Evolutionary conservation across 2,888 invertebrate genomes (phyloP), one percentile per base, ranked within the genome.

Genomic region (Teleogryllus oceanicus): DNA sequence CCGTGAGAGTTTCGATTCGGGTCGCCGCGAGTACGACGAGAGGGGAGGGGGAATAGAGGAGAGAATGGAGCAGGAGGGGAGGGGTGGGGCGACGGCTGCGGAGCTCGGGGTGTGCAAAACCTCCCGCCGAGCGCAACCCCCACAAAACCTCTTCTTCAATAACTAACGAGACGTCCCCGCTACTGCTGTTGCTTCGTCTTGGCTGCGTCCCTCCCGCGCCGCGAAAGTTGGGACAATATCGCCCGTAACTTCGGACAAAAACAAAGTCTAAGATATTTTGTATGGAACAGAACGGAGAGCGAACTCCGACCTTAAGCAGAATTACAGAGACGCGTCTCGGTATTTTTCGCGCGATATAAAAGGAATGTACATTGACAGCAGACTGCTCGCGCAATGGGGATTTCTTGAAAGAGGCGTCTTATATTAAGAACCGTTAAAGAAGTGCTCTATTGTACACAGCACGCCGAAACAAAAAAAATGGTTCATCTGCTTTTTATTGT

Each of bases 201-300:
- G 62, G 62, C 62, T 11, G n/a, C 13, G n/a, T 11, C 13, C 8
- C 62, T 37, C 62, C n/a, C 3, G 62, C n/a, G 5, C 16, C 62
- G 62, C 11, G 62, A n/a, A 62, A 62, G 62, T 62, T 62, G 62
- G 62, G 62, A 62, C 62, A 62, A 62, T 62, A 62, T 62, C 62
- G 62, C n/a, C 62, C n/a, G 62, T 11, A 62, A 62, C 62, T 62
- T 62, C 11, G 16, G n/a, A 18, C 62, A 62, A 62, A 62, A 62
- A 18, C 62, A 62, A 62, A 62, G 10, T 62, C 62, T 62, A 62
- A 13, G 62, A 62, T 37, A n/a, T 62, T 62, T 62, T 62, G 62
- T 18, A 62, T n/a, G 62, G 62, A 62, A n/a, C 37, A 37, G n/a
- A 62, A 62, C 62, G 4, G n/a, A 62, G 12, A 13, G n/a, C 2